A percentile compares a stretch with the other conserved stretches of the same genome.
phyloP scores from a whole-genome alignment of 2,888 invertebrate species.

The Mythimna impura region DNA sequence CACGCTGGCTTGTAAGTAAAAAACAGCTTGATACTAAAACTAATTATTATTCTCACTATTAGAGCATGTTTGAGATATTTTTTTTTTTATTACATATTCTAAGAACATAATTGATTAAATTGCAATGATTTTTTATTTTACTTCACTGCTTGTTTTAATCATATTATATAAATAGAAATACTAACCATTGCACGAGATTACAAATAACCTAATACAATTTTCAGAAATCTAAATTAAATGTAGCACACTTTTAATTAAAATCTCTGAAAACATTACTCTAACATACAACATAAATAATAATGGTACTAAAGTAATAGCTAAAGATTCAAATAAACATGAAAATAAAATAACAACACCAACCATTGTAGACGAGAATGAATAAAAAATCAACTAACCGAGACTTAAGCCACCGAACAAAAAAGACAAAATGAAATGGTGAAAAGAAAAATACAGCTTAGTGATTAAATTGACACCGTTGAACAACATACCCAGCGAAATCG shows the following conservation, averaged over 20 bases:
- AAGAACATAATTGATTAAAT: too few species aligned
- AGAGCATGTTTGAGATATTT: too few species aligned
- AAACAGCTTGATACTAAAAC: not conserved
- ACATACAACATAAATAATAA: too few species aligned
- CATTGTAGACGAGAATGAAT: not conserved
- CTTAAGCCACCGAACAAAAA: not conserved
- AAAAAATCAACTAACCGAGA: not conserved
- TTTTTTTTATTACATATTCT: too few species aligned
- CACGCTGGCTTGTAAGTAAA: not conserved
- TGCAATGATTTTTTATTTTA: too few species aligned
- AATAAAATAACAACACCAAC: not conserved
- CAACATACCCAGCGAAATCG: constrained; percentile 26
- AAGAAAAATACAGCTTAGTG: not conserved
- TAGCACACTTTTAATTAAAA: too few species aligned
- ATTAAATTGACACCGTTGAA: constrained; percentile 15
- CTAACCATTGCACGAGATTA: not conserved
- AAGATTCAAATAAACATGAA: not conserved
- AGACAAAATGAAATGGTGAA: not conserved
- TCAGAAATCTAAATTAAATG: too few species aligned
- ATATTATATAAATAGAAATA: not conserved
- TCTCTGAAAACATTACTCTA: too few species aligned
- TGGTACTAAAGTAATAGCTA: not conserved
- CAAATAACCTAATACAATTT: not conserved
- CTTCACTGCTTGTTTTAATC: too few species aligned
- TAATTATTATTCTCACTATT: not conserved